Conservation (phyloP, 2,113 vertebrate species). For the Salvator merianae region DNA sequence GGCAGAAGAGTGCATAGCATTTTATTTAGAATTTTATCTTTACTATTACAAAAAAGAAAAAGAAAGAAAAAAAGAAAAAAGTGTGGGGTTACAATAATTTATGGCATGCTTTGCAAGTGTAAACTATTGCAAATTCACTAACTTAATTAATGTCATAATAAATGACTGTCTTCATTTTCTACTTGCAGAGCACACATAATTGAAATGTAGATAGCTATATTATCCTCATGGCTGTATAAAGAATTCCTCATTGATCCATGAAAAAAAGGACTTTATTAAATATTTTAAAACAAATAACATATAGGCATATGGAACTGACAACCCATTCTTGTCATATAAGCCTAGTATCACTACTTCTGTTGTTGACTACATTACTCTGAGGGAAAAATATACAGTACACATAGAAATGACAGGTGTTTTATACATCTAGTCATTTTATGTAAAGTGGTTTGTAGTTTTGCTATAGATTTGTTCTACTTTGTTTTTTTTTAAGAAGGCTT, state of each 20-base stretch:
- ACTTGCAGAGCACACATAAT: background rate
- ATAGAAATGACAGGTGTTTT: background rate
- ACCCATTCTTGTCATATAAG: background rate
- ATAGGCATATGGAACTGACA: background rate
- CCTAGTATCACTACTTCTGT: background rate
- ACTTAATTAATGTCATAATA: background rate
- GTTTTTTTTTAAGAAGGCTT: too few relatives aligned
- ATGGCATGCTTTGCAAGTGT: background rate
- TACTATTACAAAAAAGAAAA: too few relatives aligned
- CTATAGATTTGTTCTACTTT: background rate
- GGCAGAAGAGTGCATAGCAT: background rate
- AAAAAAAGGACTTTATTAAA: slow-evolving; percentile 5
- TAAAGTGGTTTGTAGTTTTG: background rate
- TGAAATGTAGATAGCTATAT: slow-evolving; percentile 4
- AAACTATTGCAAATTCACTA: background rate
- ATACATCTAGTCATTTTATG: background rate
- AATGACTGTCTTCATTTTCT: background rate
- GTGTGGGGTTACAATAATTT: background rate
- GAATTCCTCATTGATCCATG: background rate
- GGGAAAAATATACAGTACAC: background rate
- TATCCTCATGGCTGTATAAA: background rate
- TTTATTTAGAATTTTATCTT: background rate
- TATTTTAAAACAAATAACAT: slow-evolving; percentile 7
- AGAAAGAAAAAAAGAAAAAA: too few relatives aligned
- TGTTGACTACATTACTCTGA: background rate